Evolutionary conservation across 2,888 invertebrate genomes (phyloP).

Genomic region (Bombylius major): DNA sequence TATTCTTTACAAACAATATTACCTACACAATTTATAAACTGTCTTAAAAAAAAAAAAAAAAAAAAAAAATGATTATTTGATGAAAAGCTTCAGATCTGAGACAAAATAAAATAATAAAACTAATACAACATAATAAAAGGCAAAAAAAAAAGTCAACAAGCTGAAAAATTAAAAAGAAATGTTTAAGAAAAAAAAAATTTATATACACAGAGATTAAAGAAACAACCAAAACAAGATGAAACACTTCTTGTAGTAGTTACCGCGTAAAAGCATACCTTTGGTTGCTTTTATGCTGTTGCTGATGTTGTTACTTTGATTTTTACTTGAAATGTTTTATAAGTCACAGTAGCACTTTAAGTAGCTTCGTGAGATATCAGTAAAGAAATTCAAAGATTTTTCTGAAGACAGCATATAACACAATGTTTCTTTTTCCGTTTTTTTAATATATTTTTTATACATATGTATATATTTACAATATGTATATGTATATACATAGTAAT

Average conservation of each 20-base stretch:
- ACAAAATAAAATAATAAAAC: no score
- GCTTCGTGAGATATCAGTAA: background rate
- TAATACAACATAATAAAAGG: no score
- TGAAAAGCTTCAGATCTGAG: background rate
- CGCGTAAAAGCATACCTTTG: background rate
- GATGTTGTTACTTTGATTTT: no score
- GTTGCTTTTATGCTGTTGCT: background rate
- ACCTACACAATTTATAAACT: background rate
- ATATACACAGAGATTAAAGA: background rate
- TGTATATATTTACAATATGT: no score
- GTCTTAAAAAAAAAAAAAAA: no score
- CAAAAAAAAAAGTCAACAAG: no score
- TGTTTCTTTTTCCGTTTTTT: background rate
- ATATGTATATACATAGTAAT: no score
- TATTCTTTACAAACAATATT: background rate
- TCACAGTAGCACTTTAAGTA: background rate
- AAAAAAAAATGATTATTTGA: background rate
- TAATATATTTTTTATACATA: no score
- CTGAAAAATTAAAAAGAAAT: no score
- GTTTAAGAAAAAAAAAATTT: no score
- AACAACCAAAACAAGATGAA: conserved; percentile 6
- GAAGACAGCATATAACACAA: conserved; percentile 1
- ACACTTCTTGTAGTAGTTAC: background rate
- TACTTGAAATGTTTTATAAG: background rate
- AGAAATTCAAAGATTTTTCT: background rate